A percentile compares a stretch with the other conserved stretches of the same genome.
These are phyloP conservation scores for Oxyura jamaicensis DNA, from an alignment of 2,113 vertebrate species.

Conservation along the genomic window DNA sequence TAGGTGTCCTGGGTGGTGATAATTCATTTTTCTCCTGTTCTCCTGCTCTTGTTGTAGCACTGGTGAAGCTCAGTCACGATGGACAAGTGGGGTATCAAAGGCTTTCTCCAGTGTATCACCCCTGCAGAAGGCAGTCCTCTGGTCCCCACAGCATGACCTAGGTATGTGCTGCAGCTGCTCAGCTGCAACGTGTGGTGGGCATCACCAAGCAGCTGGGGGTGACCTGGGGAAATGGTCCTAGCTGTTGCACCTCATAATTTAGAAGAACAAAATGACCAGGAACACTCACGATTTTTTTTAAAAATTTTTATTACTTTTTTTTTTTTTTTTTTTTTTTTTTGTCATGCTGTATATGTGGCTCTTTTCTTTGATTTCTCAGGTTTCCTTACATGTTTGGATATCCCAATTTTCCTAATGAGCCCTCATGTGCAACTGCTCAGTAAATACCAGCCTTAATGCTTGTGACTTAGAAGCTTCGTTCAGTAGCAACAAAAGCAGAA, in stretches of 20 bases:
- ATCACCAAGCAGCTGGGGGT: not conserved
- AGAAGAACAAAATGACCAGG: not conserved
- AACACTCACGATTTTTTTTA: not conserved
- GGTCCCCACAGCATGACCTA: accelerated
- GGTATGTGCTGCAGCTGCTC: not conserved
- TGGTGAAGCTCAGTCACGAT: not conserved
- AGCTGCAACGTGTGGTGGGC: not conserved
- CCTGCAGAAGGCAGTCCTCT: not conserved
- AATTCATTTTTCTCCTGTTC: not conserved
- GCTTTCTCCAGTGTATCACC: not conserved
- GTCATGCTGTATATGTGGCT: not conserved
- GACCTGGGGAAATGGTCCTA: not conserved
- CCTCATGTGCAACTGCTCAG: slow-evolving; percentile 36
- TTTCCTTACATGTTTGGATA: slow-evolving; percentile 44
- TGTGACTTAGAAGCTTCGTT: slow-evolving; percentile 71
- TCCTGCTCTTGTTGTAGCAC: not conserved
- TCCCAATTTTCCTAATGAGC: slow-evolving; percentile 66
- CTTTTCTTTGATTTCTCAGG: slow-evolving; percentile 49
- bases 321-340: not conserved
- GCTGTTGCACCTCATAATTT: not conserved
- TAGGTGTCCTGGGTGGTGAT: not conserved
- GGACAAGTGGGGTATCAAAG: not conserved
- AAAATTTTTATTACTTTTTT: too few relatives aligned
- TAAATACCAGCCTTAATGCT: slow-evolving; percentile 67
- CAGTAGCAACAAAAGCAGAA: slow-evolving; percentile 70